phyloP scores from a whole-genome alignment of 2,888 invertebrate genomes.

The Aspidapion aeneum region DNA sequence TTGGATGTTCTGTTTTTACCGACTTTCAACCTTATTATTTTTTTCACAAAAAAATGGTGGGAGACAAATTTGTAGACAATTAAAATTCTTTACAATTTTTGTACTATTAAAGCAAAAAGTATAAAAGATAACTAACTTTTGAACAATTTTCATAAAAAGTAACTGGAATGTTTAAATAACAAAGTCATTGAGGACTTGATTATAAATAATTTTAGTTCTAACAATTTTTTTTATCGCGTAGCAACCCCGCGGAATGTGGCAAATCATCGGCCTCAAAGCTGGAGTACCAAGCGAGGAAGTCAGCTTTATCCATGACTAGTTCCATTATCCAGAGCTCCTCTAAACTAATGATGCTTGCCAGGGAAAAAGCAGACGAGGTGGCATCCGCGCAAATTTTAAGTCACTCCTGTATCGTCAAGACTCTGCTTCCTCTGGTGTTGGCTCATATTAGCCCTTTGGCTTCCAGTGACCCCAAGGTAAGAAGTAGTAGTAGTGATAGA shows the following conservation, averaged over 20 bases:
- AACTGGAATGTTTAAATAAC: too few species aligned
- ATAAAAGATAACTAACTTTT: too few species aligned
- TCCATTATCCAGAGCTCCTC: constrained; percentile 74
- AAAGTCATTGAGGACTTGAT: too few species aligned
- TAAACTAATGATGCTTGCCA: constrained; percentile 71
- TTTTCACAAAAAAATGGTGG: too few species aligned
- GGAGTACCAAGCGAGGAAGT: constrained; percentile 59
- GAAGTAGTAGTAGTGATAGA: neutral
- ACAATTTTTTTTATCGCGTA: too few species aligned
- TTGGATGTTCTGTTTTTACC: too few species aligned
- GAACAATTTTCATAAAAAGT: too few species aligned
- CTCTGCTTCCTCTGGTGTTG: constrained; percentile 77
- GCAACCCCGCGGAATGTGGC: constrained; percentile 46
- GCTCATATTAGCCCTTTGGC: constrained; percentile 82
- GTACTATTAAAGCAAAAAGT: too few species aligned
- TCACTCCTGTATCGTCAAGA: constrained; percentile 62
- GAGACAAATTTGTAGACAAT: too few species aligned
- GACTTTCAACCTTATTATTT: too few species aligned
- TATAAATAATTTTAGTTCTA: too few species aligned
- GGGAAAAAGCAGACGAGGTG: constrained; percentile 65
- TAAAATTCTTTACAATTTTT: too few species aligned
- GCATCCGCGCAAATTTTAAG: constrained; percentile 55
- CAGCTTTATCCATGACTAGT: constrained; percentile 71
- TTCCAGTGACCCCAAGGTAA: constrained; percentile 77
- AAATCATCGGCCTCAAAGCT: constrained; percentile 42